Percentiles rank a stretch among this genome's conserved stretches.
These are phyloP conservation scores for Drosophila grimshawi DNA, from an alignment of 1,140 invertebrate genomes.

Conservation along the genomic window DNA sequence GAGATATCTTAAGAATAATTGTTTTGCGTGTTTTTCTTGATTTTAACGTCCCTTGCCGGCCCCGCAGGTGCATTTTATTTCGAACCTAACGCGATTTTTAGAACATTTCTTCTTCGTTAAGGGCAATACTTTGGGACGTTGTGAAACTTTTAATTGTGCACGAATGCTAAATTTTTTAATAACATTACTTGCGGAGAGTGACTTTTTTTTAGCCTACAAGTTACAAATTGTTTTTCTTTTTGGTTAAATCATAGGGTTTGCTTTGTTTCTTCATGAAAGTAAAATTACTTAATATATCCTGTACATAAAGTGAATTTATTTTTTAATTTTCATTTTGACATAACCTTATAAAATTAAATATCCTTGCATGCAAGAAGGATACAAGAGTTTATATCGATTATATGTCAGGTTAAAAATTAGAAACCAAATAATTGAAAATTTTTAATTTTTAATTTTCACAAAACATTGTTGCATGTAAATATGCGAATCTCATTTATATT, in stretches of 20 bases:
- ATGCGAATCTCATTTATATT: no score
- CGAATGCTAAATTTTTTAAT: slow-evolving; percentile 31
- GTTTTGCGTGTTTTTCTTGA: slow-evolving; percentile 84
- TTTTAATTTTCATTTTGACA: no score
- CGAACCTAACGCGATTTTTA: slow-evolving; percentile 35
- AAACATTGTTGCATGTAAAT: no score
- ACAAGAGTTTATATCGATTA: no score
- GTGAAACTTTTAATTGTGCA: slow-evolving; percentile 49
- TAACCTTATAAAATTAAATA: no score
- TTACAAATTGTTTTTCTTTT: background rate
- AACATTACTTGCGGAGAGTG: slow-evolving; percentile 12
- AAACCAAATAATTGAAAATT: no score
- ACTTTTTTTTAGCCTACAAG: background rate
- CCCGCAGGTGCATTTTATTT: slow-evolving; percentile 74
- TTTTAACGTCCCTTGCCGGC: slow-evolving; percentile 52
- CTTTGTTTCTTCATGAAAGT: no score
- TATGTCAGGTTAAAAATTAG: no score
- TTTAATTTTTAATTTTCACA: no score
- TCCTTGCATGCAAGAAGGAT: no score
- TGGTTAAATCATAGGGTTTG: background rate
- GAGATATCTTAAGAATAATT: slow-evolving; percentile 85
- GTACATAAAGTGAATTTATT: no score
- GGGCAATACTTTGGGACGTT: slow-evolving; percentile 38
- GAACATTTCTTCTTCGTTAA: slow-evolving; percentile 42
- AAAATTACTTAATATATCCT: no score